These are phyloP conservation scores for Dasypus novemcinctus DNA, from an alignment of 2,113 vertebrate species.

Conservation along the genomic window DNA sequence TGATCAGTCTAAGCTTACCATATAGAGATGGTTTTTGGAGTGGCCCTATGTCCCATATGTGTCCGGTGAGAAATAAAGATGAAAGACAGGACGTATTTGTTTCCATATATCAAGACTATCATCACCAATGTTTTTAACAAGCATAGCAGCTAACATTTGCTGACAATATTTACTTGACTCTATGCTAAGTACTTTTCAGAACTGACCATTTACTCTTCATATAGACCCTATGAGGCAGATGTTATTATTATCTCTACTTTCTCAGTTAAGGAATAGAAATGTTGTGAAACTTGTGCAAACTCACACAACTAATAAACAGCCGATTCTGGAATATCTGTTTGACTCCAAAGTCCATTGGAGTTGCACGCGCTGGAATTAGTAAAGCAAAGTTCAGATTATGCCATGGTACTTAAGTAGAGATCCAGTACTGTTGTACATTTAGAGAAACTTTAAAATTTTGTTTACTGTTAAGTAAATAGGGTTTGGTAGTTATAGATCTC, in stretches of 20 bases:
- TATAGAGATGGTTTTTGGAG: not conserved
- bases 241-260: not conserved
- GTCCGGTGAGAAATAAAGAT: not conserved
- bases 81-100: not conserved
- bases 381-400: not conserved
- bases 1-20: not conserved
- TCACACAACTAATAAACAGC: not conserved
- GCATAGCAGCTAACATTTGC: not conserved
- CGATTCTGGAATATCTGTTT: not conserved
- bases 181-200: not conserved
- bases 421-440: accelerated
- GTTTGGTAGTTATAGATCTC: not conserved
- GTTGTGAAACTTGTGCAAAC: not conserved
- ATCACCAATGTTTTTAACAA: not conserved
- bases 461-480: not conserved
- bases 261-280: not conserved
- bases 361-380: not conserved
- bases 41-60: not conserved
- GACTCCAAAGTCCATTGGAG: not conserved
- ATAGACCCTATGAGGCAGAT: not conserved
- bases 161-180: not conserved
- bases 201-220: not conserved
- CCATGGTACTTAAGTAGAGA: not conserved
- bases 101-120: not conserved
- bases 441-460: not conserved